Evolutionary conservation across 2,888 invertebrate genomes (phyloP).

Genomic region (Coelopa pilipes): DNA sequence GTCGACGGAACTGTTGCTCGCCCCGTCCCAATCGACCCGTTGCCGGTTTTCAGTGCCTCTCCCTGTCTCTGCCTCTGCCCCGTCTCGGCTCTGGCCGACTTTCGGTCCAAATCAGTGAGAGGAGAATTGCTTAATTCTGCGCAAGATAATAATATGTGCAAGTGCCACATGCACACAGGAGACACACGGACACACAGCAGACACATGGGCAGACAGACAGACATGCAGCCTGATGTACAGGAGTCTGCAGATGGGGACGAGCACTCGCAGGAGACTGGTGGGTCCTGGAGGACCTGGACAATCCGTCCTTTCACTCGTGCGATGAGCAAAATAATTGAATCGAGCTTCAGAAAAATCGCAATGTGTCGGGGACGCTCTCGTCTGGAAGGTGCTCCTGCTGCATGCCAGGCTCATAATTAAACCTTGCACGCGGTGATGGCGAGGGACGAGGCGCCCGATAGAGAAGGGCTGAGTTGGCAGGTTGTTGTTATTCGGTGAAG

Average conservation of each 20-base stretch:
- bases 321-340: conserved; percentile 16
- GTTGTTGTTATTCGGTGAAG: not conserved
- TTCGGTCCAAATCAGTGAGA: conserved; percentile 26
- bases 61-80: conserved; percentile 1
- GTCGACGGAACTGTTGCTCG: no score
- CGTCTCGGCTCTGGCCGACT: not conserved
- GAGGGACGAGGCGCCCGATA: no score
- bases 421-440: no score
- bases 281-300: not conserved
- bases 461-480: no score
- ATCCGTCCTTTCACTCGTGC: not conserved
- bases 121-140: conserved; percentile 44
- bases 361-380: not conserved
- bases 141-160: conserved; percentile 41
- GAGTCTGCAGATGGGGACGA: no score
- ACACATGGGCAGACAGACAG: not conserved
- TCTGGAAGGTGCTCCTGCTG: not conserved
- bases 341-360: not conserved
- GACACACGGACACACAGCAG: not conserved
- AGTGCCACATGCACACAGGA: no score
- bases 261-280: not conserved
- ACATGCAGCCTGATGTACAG: no score
- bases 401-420: conserved; percentile 4
- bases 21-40: no score
- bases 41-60: not conserved